These are phyloP conservation scores for Megalonaias nervosa DNA, from an alignment of 1,140 invertebrate genomes.

Conservation along the genomic window DNA sequence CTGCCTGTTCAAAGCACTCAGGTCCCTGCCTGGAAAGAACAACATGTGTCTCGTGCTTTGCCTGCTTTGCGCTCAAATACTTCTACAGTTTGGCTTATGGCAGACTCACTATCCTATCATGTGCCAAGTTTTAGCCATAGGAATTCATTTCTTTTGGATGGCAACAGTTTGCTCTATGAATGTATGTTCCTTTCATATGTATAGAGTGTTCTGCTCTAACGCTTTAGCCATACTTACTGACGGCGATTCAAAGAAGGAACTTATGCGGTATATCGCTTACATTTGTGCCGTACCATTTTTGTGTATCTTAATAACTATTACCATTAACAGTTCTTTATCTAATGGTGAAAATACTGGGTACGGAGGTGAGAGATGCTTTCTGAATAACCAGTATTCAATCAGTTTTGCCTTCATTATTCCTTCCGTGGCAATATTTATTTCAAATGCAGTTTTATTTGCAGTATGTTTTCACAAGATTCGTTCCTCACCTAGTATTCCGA, in stretches of 20 bases:
- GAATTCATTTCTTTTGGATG: slow-evolving; percentile 92
- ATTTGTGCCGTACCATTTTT: slow-evolving; percentile 13
- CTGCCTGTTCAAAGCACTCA: slow-evolving; percentile 62
- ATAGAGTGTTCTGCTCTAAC: slow-evolving; percentile 72
- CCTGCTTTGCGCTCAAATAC: slow-evolving; percentile 69
- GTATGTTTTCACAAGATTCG: slow-evolving; percentile 17
- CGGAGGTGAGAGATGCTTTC: slow-evolving; percentile 32
- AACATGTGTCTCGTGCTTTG: slow-evolving; percentile 68
- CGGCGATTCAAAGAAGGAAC: too few relatives aligned
- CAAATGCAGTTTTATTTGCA: slow-evolving; percentile 39
- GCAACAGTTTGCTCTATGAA: slow-evolving; percentile 95
- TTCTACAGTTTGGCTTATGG: slow-evolving; percentile 65
- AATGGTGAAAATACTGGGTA: slow-evolving; percentile 19
- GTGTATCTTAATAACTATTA: not conserved
- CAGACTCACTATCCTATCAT: slow-evolving; percentile 11
- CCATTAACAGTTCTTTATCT: not conserved
- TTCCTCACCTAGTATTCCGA: not conserved
- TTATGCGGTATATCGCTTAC: slow-evolving; percentile 1
- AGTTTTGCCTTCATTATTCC: slow-evolving; percentile 28
- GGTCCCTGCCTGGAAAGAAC: slow-evolving; percentile 71
- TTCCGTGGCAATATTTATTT: slow-evolving; percentile 13
- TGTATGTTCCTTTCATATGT: slow-evolving; percentile 81
- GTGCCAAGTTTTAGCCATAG: slow-evolving; percentile 77
- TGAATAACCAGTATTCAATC: slow-evolving; percentile 20
- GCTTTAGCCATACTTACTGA: not conserved